Percentiles rank a stretch among this genome's conserved stretches.
phyloP scores from a whole-genome alignment of 1,140 invertebrate genomes.

The Luehdorfia chinensis region DNA sequence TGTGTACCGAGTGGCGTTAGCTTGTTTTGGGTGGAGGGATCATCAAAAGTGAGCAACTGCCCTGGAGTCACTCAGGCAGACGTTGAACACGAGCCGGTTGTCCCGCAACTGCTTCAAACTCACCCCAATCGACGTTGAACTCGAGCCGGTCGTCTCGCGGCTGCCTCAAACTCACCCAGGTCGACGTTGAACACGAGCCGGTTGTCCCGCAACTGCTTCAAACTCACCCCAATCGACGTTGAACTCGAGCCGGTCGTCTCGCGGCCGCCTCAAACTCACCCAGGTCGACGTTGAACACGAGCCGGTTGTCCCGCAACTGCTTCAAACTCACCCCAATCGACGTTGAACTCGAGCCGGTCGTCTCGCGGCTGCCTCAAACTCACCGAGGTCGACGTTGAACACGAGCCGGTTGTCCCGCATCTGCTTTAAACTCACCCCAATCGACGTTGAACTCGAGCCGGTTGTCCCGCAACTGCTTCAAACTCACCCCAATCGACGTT shows the following conservation, averaged over 20 bases:
- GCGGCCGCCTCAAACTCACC: no score
- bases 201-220: conserved; percentile 93
- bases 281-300: conserved; percentile 93
- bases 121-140: no score
- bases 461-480: conserved; percentile 92
- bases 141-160: no score
- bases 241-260: no score
- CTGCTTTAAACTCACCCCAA: conserved; percentile 90
- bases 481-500: conserved; percentile 97
- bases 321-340: no score
- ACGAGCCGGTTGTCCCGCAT: conserved; percentile 93
- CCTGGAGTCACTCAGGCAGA: conserved; percentile 90
- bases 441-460: conserved; percentile 93
- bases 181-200: conserved; percentile 93
- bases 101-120: conserved; percentile 93
- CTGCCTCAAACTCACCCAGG: conserved; percentile 86
- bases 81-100: conserved; percentile 92
- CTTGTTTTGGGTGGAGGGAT: no score
- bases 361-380: no score
- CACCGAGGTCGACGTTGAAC: conserved; percentile 93
- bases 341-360: no score
- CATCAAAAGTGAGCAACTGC: no score
- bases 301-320: conserved; percentile 92
- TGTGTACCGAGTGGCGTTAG: no score
- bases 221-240: no score